phyloP scores from a whole-genome alignment of 2,888 invertebrate species.

The Orthosia incerta region DNA sequence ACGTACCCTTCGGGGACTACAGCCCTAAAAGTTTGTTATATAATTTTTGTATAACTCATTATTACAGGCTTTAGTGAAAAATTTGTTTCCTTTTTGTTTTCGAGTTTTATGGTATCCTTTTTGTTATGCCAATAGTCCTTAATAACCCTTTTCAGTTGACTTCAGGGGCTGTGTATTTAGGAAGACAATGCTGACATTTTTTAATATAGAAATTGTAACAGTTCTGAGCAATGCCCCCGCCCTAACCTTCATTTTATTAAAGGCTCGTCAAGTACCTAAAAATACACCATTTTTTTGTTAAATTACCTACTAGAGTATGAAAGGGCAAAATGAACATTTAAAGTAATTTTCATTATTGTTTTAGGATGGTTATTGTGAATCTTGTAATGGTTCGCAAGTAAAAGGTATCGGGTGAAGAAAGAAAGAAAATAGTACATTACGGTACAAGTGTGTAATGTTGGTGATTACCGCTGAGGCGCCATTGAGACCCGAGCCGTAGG shows the following conservation, averaged over 20 bases:
- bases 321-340: not conserved
- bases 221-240: not conserved
- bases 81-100: not conserved
- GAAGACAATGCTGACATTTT: not conserved
- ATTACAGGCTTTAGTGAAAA: not conserved
- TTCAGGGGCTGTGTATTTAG: constrained; percentile 19
- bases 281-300: not conserved
- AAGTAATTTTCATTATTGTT: not conserved
- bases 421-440: too few relatives aligned
- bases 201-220: constrained; percentile 3
- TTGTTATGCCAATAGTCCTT: constrained; percentile 1
- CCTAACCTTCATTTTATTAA: not conserved
- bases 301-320: not conserved
- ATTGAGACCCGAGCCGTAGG: too few relatives aligned
- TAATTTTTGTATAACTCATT: constrained; percentile 22
- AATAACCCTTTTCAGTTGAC: constrained; percentile 11
- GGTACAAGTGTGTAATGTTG: too few relatives aligned
- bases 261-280: not conserved
- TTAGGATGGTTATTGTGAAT: constrained; percentile 10
- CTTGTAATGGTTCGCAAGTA: constrained; percentile 2
- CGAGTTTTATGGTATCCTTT: not conserved
- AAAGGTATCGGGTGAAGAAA: constrained; percentile 9
- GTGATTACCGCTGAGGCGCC: too few relatives aligned
- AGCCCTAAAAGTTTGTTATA: not conserved
- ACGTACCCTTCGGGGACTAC: not conserved